Percentiles rank a stretch among this genome's conserved stretches.
These are phyloP conservation scores for Lampris megalopsis DNA, from an alignment of 2,113 vertebrate species.

Conservation along the genomic window DNA sequence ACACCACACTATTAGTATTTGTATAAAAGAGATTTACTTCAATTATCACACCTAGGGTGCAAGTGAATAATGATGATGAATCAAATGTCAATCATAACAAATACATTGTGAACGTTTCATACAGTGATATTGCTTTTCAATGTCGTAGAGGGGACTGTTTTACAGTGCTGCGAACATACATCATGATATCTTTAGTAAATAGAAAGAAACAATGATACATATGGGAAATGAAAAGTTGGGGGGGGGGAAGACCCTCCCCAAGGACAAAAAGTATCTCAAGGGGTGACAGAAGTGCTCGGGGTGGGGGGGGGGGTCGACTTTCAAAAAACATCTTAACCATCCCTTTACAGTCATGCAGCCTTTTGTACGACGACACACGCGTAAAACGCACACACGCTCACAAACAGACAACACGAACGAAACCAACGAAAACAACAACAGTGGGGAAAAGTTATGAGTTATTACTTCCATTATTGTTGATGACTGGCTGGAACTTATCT, in stretches of 20 bases:
- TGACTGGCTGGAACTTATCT: conserved; percentile 56
- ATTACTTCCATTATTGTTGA: conserved; percentile 76
- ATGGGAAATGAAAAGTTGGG: conserved; percentile 54
- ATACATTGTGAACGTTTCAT: conserved; percentile 97
- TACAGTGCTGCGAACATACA: conserved; percentile 98
- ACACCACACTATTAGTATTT: conserved; percentile 92
- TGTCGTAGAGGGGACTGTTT: conserved; percentile 98
- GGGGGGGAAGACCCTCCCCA: conserved; percentile 42
- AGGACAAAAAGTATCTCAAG: conserved; percentile 67
- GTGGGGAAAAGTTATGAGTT: conserved; percentile 73
- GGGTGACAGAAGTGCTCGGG: conserved; percentile 74
- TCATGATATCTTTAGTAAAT: conserved; percentile 83
- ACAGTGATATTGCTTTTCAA: conserved; percentile 99
- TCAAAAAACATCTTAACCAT: conserved; percentile 69
- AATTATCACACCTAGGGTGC: conserved; percentile 99
- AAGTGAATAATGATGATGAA: conserved; percentile 98
- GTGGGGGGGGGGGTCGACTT: conserved; percentile 55
- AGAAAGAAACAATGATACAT: conserved; percentile 81
- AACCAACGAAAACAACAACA: conserved; percentile 59
- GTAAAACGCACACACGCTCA: conserved; percentile 18
- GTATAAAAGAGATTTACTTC: conserved; percentile 99
- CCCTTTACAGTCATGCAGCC: conserved; percentile 82
- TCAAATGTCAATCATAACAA: conserved; percentile 86
- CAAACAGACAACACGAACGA: conserved; percentile 38
- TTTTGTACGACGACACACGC: conserved; percentile 77